Percentiles rank a stretch among this genome's conserved stretches.
Conservation (phyloP, 2,113 vertebrate species). For the Grantiella picta region DNA sequence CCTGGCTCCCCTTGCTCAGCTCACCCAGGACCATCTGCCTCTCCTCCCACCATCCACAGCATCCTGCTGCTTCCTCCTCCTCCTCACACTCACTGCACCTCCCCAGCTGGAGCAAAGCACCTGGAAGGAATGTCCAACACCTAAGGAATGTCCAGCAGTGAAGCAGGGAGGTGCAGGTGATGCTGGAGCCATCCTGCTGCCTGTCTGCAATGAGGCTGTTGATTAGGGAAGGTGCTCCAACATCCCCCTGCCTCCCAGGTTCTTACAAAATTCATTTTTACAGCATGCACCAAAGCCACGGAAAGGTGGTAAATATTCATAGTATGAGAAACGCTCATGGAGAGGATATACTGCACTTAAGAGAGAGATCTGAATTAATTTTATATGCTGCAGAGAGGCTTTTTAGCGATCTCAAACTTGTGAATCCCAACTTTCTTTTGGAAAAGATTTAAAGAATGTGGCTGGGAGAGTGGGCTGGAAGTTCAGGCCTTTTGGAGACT, state of each 20-base stretch:
- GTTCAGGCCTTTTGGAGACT: neutral
- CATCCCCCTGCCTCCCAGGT: neutral
- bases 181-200: neutral
- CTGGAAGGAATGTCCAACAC: neutral
- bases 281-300: neutral
- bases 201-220: neutral
- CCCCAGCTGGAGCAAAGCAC: neutral
- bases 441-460: neutral
- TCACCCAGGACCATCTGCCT: constrained; percentile 6
- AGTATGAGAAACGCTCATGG: constrained; percentile 9
- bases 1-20: neutral
- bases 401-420: constrained; percentile 32
- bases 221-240: neutral
- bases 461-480: neutral
- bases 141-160: neutral
- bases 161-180: neutral
- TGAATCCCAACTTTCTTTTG: neutral
- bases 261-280: neutral
- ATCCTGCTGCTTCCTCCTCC: neutral
- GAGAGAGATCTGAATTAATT: constrained; percentile 22
- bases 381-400: neutral
- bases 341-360: constrained; percentile 11
- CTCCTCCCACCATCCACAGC: neutral
- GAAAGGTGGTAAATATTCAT: constrained; percentile 63
- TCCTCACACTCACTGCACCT: neutral